Evolutionary conservation across 1,140 invertebrate genomes (phyloP).

Genomic region (Drosophila yakuba): DNA sequence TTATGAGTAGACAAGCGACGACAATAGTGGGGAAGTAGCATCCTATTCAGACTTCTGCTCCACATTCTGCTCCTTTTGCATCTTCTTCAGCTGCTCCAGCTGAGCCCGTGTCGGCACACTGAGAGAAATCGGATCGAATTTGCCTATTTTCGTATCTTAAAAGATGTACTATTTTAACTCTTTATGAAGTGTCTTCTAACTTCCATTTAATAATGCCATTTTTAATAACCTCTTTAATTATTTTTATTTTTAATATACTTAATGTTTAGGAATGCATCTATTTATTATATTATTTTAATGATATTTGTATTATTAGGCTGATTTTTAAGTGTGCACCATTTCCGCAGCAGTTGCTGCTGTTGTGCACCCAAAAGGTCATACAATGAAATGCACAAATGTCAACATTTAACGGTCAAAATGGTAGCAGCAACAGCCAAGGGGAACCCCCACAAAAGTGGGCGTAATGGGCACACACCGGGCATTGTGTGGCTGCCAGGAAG

Average conservation of each 20-base stretch:
- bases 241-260: too few species aligned
- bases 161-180: too few species aligned
- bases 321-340: not conserved
- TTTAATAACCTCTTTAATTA: too few species aligned
- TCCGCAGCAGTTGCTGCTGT: slow-evolving; percentile 49
- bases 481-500: slow-evolving; percentile 71
- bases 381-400: slow-evolving; percentile 82
- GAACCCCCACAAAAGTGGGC: slow-evolving; percentile 9
- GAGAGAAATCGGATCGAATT: not conserved
- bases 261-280: too few species aligned
- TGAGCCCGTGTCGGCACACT: slow-evolving; percentile 21
- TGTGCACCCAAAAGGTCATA: slow-evolving; percentile 71
- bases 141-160: too few species aligned
- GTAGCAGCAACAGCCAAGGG: slow-evolving; percentile 43
- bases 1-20: slow-evolving; percentile 82
- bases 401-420: slow-evolving; percentile 82
- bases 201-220: too few species aligned
- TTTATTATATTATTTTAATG: not conserved
- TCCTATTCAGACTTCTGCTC: slow-evolving; percentile 25
- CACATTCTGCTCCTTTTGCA: slow-evolving; percentile 29
- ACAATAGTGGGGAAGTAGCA: slow-evolving; percentile 63
- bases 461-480: slow-evolving; percentile 14
- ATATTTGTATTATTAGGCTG: too few species aligned
- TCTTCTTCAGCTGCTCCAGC: slow-evolving; percentile 11
- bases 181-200: too few species aligned